phyloP scores from a whole-genome alignment of 2,888 invertebrate species.

The Germaria angustata region DNA sequence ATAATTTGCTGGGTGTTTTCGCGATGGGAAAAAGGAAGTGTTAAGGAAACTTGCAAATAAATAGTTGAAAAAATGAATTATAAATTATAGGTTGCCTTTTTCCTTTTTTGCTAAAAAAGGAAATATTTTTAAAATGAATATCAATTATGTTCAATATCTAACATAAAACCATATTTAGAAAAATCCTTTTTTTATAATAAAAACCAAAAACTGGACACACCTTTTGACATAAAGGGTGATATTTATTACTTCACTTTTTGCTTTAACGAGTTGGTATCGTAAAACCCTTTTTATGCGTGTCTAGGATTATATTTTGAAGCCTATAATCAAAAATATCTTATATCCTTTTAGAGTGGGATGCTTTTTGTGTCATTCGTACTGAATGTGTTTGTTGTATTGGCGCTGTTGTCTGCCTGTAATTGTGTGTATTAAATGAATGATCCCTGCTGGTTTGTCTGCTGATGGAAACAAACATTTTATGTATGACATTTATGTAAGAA shows the following conservation, averaged over 20 bases:
- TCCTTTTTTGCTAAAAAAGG: not conserved
- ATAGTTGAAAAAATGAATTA: constrained; percentile 30
- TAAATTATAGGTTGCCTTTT: constrained; percentile 36
- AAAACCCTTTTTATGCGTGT: constrained; percentile 29
- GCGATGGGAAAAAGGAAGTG: constrained; percentile 47
- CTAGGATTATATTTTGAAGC: constrained; percentile 52
- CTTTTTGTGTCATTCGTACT: constrained; percentile 33
- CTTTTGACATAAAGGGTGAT: constrained; percentile 33
- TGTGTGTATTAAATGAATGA: constrained; percentile 54
- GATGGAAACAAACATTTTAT: constrained; percentile 46
- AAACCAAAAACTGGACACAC: constrained; percentile 60
- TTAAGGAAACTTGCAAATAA: constrained; percentile 50
- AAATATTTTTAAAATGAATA: not conserved
- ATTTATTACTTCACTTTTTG: constrained; percentile 14
- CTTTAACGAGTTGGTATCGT: constrained; percentile 28
- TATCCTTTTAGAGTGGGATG: constrained; percentile 36
- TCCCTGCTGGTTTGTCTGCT: constrained; percentile 63
- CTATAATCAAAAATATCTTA: constrained; percentile 54
- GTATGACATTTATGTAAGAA: constrained; percentile 64
- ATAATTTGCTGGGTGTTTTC: constrained; percentile 63
- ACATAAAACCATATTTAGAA: constrained; percentile 26
- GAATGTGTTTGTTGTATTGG: not conserved
- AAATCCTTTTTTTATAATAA: constrained; percentile 1
- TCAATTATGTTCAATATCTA: not conserved
- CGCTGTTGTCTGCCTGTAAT: constrained; percentile 35